Evolutionary conservation across 2,113 vertebrate genomes (phyloP), one percentile per base, ranked within the genome.

Genomic region (Neolamprologus falcicula): DNA sequence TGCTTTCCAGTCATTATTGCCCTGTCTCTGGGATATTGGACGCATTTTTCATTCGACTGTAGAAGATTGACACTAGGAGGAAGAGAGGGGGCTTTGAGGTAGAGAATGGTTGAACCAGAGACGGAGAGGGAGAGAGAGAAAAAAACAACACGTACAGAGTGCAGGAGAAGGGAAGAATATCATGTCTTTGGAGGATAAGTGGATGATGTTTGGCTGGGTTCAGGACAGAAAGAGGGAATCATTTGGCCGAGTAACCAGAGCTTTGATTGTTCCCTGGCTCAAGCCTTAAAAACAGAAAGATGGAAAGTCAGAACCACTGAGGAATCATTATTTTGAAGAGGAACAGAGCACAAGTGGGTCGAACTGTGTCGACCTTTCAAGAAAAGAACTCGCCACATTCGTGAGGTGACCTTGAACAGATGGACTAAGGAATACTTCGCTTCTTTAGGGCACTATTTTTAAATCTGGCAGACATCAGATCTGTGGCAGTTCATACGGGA

Each of bases 1-100:
- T 91, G 93, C 91, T 94, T 95, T 94, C 87, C 87, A 90, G 90
- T 94, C 95, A 94, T 95, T 96, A 95, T 91, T 96, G 90, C 90
- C 87, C 94, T 87, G 92, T 94, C 94, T 86, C 89, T 80, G 83
- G 93, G 93, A 95, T 96, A 95, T 94, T 94, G 94, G 90, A 93
- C 45, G 12, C 93, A 95, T 96, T 94, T 96, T 94, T 96, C 94
- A 96, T 96, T 94, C 88, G 31, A 86, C 89, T 88, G 86, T 90
- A 88, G 86, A 92, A 93, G 93, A 96, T 93, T 95, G 94, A 92
- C 93, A 96, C 71, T 61, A 82, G 85, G 81, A 19, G 45, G 85
- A 76, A 82, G 50, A 80, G 85, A 82, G 86, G 42, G 42, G 78
- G 89, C 71, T 86, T 59, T 80, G 61, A 89, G 86, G 87, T 59